Percentiles rank a stretch among this genome's conserved stretches.
Conservation (phyloP, 2,797 vertebrate genomes). For the Lepus oiostolus region DNA sequence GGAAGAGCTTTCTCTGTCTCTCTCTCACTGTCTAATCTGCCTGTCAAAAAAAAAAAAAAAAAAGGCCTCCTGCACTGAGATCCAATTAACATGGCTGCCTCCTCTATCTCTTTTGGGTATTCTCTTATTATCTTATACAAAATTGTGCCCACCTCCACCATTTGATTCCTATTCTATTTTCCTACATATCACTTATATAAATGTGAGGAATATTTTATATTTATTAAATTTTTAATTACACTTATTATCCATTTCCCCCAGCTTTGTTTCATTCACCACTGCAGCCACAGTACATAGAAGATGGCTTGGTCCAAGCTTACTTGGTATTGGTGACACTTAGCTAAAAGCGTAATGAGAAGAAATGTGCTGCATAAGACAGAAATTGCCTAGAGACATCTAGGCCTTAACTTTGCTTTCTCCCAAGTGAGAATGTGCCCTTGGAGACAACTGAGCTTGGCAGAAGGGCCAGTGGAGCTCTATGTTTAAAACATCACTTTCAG, state of each 20-base stretch:
- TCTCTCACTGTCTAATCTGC: too few relatives aligned
- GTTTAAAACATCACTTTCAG: not conserved
- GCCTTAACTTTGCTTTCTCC: not conserved
- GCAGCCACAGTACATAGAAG: not conserved
- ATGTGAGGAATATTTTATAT: not conserved
- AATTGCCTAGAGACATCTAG: not conserved
- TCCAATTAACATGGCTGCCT: not conserved
- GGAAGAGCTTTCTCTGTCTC: too few relatives aligned
- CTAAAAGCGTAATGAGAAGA: not conserved
- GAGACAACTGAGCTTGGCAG: not conserved
- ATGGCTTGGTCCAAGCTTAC: not conserved
- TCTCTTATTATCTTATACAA: not conserved
- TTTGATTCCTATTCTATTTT: not conserved
- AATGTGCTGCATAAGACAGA: not conserved
- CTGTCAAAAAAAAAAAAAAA: too few relatives aligned
- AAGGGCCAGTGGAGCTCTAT: not conserved
- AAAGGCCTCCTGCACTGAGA: not conserved
- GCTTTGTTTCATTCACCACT: not conserved
- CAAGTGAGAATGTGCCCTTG: not conserved
- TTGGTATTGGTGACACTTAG: not conserved
- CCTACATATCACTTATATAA: not conserved
- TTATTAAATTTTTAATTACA: not conserved
- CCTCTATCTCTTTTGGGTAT: not conserved
- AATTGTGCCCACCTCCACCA: not conserved
- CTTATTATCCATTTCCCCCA: not conserved